Percentiles rank a stretch among this genome's conserved stretches.
Evolutionary conservation across 2,797 vertebrate genomes (phyloP).

Genomic region (Acrossocheilus wenchowensis): DNA sequence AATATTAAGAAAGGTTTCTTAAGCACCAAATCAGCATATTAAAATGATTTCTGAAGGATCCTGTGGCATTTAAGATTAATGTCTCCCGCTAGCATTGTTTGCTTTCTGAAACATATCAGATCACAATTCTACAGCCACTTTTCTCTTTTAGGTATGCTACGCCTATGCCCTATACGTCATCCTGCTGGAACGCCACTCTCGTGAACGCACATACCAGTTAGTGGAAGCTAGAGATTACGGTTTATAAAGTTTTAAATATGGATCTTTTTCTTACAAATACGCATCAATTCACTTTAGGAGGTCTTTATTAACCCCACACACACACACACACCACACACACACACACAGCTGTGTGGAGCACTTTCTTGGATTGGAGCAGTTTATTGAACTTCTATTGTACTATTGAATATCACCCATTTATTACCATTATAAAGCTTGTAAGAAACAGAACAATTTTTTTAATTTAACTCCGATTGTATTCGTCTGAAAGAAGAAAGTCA

Average conservation of each 20-base stretch:
- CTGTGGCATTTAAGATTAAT: background rate
- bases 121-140: background rate
- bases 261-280: too few species aligned
- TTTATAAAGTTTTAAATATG: background rate
- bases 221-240: background rate
- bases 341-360: too few species aligned
- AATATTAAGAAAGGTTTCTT: background rate
- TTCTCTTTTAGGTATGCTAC: background rate
- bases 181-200: background rate
- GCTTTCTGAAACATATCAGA: background rate
- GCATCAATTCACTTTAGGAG: too few species aligned
- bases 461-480: background rate
- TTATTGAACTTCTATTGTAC: background rate
- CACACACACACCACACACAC: too few species aligned
- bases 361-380: too few species aligned
- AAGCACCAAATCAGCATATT: background rate
- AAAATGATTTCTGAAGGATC: background rate
- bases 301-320: too few species aligned
- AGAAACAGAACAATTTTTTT: too few species aligned
- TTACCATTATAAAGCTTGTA: background rate
- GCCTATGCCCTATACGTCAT: too few species aligned
- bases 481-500: background rate
- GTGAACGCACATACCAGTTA: background rate
- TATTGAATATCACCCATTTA: too few species aligned
- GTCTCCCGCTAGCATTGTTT: background rate